phyloP scores from a whole-genome alignment of 2,797 vertebrate species.

The Siniperca scherzeri region DNA sequence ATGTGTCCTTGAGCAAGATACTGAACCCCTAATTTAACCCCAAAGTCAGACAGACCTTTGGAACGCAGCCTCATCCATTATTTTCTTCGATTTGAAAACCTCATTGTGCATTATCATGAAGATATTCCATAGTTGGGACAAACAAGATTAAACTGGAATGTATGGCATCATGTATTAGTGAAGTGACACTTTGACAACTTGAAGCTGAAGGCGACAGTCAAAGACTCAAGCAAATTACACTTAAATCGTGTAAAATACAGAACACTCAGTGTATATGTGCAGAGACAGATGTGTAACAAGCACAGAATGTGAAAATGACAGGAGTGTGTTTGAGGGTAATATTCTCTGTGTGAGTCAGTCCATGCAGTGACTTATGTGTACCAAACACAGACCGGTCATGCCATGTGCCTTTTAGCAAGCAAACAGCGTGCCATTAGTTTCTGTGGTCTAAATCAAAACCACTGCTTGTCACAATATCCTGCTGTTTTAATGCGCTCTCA shows the following conservation, averaged over 20 bases:
- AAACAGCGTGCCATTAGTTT: constrained; percentile 58
- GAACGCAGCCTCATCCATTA: neutral
- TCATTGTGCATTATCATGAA: neutral
- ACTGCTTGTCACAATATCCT: constrained; percentile 62
- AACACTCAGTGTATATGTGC: neutral
- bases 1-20: neutral
- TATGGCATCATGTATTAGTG: neutral
- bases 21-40: neutral
- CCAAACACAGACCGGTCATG: constrained; percentile 27
- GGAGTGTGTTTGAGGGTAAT: constrained; percentile 32
- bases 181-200: neutral
- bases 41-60: neutral
- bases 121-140: neutral
- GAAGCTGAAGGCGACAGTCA: neutral
- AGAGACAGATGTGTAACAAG: constrained; percentile 4
- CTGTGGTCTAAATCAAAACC: constrained; percentile 64
- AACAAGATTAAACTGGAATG: neutral
- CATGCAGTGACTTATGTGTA: constrained; percentile 30
- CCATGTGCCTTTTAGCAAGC: constrained; percentile 49
- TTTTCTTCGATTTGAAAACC: neutral
- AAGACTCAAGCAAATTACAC: constrained; percentile 2
- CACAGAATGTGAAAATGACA: constrained; percentile 13
- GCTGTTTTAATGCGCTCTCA: constrained; percentile 53
- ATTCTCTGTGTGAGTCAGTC: constrained; percentile 9
- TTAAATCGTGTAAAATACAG: neutral